A percentile compares a stretch with the other conserved stretches of the same genome.
phyloP scores from a whole-genome alignment of 2,888 invertebrate species.

The Micoletzkya japonica region DNA sequence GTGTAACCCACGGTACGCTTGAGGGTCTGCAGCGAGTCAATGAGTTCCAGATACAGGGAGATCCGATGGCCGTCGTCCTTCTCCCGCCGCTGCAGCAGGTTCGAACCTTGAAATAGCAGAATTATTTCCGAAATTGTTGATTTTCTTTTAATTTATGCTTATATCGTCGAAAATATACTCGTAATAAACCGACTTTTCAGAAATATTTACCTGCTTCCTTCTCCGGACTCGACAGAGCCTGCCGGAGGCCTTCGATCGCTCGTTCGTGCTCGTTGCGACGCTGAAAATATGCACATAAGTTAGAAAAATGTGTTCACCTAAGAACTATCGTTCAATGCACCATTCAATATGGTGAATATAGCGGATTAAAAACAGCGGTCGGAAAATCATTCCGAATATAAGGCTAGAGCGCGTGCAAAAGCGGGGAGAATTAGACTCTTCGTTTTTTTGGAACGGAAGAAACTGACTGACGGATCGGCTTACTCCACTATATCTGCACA shows the following conservation, averaged over 20 bases:
- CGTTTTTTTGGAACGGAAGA: not conserved
- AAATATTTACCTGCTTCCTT: slow-evolving; percentile 41
- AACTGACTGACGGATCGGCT: no score
- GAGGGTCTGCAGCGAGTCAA: slow-evolving; percentile 70
- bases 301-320: no score
- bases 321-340: no score
- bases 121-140: not conserved
- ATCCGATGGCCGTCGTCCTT: slow-evolving; percentile 69
- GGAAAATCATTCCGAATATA: no score
- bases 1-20: slow-evolving; percentile 47
- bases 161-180: no score
- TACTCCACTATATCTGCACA: slow-evolving; percentile 59
- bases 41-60: slow-evolving; percentile 83
- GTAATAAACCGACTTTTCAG: no score
- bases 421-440: not conserved
- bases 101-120: not conserved
- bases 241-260: slow-evolving; percentile 8
- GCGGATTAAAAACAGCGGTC: slow-evolving; percentile 74
- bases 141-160: no score
- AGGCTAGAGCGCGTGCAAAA: no score
- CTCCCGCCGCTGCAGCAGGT: slow-evolving; percentile 21
- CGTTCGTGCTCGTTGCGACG: slow-evolving; percentile 13
- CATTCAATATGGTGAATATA: slow-evolving; percentile 70
- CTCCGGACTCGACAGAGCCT: slow-evolving; percentile 74
- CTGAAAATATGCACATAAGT: not conserved